A percentile compares a stretch with the other conserved stretches of the same genome.
These are phyloP conservation scores for Prionace glauca DNA, from an alignment of 2,797 vertebrate species.

Conservation along the genomic window DNA sequence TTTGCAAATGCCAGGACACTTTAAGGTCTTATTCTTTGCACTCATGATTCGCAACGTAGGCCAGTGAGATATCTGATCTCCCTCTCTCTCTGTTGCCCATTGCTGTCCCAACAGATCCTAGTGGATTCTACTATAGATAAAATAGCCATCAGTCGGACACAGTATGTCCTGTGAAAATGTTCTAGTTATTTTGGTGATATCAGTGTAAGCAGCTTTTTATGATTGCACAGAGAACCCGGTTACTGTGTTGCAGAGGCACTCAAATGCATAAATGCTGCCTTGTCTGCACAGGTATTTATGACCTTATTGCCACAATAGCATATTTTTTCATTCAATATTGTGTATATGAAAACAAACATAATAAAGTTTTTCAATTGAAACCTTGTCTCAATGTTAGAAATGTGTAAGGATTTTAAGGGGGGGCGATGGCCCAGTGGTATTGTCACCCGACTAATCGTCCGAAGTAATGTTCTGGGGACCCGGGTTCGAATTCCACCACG, in stretches of 20 bases:
- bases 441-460: too few relatives aligned
- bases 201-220: constrained; percentile 14
- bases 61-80: background rate
- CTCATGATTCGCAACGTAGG: background rate
- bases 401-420: background rate
- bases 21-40: constrained; percentile 21
- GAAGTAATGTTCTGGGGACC: too few relatives aligned
- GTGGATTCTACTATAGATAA: constrained; percentile 13
- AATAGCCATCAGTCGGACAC: background rate
- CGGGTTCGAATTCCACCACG: too few relatives aligned
- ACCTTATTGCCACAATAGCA: constrained; percentile 52
- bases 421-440: too few relatives aligned
- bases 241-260: constrained; percentile 49
- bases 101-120: background rate
- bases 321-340: constrained; percentile 43
- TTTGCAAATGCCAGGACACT: constrained; percentile 10
- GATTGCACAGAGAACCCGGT: constrained; percentile 15
- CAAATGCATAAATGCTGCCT: constrained; percentile 59
- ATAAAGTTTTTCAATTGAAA: constrained; percentile 61
- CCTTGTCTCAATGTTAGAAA: constrained; percentile 30
- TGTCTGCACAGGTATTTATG: constrained; percentile 62
- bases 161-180: background rate
- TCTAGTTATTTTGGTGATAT: background rate
- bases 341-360: constrained; percentile 34
- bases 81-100: background rate